Base-by-base conservation (phyloP, 2,113 vertebrate genomes). In the Neogobius melanostomus region DNA sequence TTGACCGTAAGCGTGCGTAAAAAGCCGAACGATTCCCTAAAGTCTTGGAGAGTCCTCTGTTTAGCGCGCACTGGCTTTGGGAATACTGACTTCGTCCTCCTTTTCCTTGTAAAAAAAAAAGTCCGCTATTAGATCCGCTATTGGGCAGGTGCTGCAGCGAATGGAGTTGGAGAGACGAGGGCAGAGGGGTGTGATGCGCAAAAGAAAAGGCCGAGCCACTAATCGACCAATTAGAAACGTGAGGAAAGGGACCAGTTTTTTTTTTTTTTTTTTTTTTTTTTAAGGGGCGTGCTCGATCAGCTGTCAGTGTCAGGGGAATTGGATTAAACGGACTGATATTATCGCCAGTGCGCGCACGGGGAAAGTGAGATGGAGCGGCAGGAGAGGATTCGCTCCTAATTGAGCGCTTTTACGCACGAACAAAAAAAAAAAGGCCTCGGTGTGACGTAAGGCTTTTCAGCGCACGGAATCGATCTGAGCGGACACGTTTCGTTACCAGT, bases 41-140 rank as follows among this genome's bases (percentile, higher is more conserved):
- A 4, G 28, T 5, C 59, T 68, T 1, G 65, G 48, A 28, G 53
- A 65, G 56, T 68, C 67, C 68, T 65, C 17, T 60, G 48, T 17
- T 6, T 71, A 76, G 60, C 76, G 66, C 66, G 63, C 65, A 71
- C 74, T 68, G 83, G 88, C 90, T 72, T n/a, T 79, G 86, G 91
- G 92, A 94, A 93, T 93, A 94, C 94, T 93, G 91, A 91, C 92
- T 93, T 2, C 92, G 88, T 92, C 93, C 92, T 92, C 92, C 93
- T 91, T 91, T 92, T 82, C 91, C 91, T 82, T 94, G 93, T 94
- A 94, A 93, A 89, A 93, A 91, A 94, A 93, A 89, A 93, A 91
- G 28, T 85, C 91, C 90, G 86, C 21, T 89, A 11, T 81, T 86
- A 86, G 88, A 90, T 90, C 90, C 90, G 94, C 93, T 91, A 92